These are phyloP conservation scores for Catharus ustulatus DNA, from an alignment of 2,797 vertebrate species.

Conservation along the genomic window DNA sequence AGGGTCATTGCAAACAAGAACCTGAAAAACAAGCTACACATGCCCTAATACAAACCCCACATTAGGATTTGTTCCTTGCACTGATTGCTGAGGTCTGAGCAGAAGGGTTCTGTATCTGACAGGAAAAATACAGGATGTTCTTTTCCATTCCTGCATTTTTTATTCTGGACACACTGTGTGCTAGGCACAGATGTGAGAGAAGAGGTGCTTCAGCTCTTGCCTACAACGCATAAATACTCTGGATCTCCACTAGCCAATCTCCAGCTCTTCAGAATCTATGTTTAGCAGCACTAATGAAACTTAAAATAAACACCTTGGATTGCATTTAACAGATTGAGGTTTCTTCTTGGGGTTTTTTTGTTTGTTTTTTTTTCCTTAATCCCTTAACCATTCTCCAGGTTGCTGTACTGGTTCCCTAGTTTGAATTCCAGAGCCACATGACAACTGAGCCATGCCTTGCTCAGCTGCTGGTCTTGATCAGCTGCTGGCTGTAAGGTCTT, in stretches of 20 bases:
- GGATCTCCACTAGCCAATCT: background rate
- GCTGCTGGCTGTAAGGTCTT: background rate
- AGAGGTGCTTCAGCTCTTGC: background rate
- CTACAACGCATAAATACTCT: background rate
- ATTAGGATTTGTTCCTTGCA: background rate
- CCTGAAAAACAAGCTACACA: background rate
- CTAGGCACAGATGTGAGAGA: background rate
- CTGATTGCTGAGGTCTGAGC: background rate
- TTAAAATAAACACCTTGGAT: background rate
- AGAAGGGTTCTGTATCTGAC: background rate
- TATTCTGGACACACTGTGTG: background rate
- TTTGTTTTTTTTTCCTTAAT: background rate
- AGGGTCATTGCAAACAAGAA: background rate
- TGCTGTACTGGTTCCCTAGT: background rate
- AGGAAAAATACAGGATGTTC: background rate
- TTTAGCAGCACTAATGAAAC: background rate
- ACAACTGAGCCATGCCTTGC: background rate
- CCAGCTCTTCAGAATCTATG: background rate
- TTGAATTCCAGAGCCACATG: background rate
- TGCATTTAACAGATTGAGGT: background rate
- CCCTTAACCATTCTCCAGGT: background rate
- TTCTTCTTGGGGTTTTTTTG: background rate
- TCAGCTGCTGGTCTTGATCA: rapidly evolving
- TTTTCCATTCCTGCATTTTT: background rate
- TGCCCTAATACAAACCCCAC: background rate